These are phyloP conservation scores for Trichonephila clavata DNA, from an alignment of 1,140 invertebrate genomes.

Conservation along the genomic window DNA sequence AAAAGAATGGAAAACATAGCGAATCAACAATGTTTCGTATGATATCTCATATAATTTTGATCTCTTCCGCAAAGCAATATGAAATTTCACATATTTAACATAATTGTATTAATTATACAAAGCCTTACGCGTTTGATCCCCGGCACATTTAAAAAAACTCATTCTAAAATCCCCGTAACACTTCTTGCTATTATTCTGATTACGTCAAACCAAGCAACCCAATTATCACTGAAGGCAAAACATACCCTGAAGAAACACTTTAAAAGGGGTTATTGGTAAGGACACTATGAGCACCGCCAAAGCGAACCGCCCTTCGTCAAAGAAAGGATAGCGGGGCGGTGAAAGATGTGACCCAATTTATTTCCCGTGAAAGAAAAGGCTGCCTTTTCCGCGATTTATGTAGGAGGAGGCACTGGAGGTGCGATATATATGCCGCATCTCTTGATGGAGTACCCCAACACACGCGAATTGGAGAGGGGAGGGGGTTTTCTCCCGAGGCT, in stretches of 20 bases:
- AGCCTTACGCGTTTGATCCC: too few species aligned
- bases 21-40: too few species aligned
- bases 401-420: neutral
- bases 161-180: too few species aligned
- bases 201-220: too few species aligned
- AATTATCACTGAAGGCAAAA: too few species aligned
- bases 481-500: neutral
- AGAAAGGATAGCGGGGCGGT: neutral
- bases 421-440: conserved; percentile 8
- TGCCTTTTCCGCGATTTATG: neutral
- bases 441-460: conserved; percentile 27
- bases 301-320: neutral
- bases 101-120: too few species aligned
- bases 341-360: conserved; percentile 45
- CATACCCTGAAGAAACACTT: neutral
- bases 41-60: too few species aligned
- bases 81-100: too few species aligned
- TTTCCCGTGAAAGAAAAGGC: conserved; percentile 19
- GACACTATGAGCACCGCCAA: neutral
- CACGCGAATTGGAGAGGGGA: neutral
- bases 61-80: too few species aligned
- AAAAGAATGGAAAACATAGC: too few species aligned
- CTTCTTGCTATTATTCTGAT: too few species aligned
- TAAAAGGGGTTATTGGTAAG: neutral
- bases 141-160: too few species aligned